phyloP scores from a whole-genome alignment of 2,113 vertebrate species.

The Aviceda subcristata region DNA sequence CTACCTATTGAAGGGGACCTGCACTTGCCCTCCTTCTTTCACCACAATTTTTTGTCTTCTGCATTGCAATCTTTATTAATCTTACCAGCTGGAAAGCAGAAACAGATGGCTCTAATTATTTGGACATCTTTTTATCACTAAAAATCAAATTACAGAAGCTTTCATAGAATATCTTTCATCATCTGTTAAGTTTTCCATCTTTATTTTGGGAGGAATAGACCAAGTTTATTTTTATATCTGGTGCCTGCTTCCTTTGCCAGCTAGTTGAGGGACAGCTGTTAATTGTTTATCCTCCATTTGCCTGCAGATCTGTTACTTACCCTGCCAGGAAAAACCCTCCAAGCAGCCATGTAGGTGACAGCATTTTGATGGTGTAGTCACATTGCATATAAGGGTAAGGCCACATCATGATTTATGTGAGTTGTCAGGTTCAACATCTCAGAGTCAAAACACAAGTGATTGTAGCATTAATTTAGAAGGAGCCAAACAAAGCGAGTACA shows the following conservation, averaged over 20 bases:
- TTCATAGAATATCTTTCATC: neutral
- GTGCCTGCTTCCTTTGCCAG: neutral
- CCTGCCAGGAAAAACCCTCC: neutral
- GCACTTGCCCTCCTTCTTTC: neutral
- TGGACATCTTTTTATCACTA: neutral
- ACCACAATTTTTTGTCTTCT: neutral
- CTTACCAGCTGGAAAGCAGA: neutral
- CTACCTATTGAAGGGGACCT: neutral
- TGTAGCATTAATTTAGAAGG: neutral
- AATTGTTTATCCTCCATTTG: neutral
- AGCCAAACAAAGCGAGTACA: neutral
- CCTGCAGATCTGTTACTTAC: neutral
- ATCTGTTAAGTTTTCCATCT: neutral
- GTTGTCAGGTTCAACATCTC: neutral
- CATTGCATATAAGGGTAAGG: neutral
- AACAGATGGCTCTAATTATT: neutral
- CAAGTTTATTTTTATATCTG: neutral
- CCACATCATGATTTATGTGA: neutral
- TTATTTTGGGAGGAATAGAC: neutral
- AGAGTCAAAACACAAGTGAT: neutral
- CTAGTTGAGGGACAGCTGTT: neutral
- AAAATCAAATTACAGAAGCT: neutral
- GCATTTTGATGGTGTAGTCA: neutral
- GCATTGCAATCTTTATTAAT: neutral
- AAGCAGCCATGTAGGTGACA: neutral